Evolutionary conservation across 1,140 invertebrate species (phyloP).

Genomic region (Brevipalpus yothersi): DNA sequence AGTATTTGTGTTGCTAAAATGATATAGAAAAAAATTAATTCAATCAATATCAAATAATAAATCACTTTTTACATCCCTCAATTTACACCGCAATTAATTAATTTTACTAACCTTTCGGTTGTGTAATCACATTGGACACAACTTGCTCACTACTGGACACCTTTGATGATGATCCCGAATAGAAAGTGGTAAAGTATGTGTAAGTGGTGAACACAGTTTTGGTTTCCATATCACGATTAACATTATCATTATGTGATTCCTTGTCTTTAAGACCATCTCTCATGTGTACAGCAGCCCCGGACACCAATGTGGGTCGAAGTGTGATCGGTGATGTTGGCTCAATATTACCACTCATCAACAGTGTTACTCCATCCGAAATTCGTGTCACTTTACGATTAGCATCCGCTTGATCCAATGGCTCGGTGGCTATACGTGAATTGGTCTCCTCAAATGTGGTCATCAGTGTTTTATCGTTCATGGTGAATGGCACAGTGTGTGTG

Average conservation of each 20-base stretch:
- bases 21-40: not conserved
- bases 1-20: not conserved
- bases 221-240: conserved; percentile 5
- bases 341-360: conserved; percentile 11
- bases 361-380: conserved; percentile 11
- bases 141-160: conserved; percentile 54
- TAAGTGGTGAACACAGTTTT: conserved; percentile 16
- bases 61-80: not conserved
- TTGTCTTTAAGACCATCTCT: conserved; percentile 7
- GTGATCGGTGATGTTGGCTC: conserved; percentile 9
- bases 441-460: conserved; percentile 13
- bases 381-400: conserved; percentile 3
- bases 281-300: conserved; percentile 13
- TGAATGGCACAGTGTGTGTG: conserved; percentile 14
- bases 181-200: conserved; percentile 68
- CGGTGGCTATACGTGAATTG: conserved; percentile 13
- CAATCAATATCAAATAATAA: not conserved
- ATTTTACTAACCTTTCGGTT: not conserved
- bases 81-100: not conserved
- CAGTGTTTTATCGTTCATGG: conserved; percentile 8
- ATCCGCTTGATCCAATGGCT: conserved; percentile 2
- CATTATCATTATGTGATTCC: too few species aligned
- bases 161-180: conserved; percentile 48
- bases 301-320: conserved; percentile 13
- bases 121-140: conserved; percentile 20